These are phyloP conservation scores for Unio pictorum DNA, from an alignment of 2,888 invertebrate genomes.

Conservation along the genomic window DNA sequence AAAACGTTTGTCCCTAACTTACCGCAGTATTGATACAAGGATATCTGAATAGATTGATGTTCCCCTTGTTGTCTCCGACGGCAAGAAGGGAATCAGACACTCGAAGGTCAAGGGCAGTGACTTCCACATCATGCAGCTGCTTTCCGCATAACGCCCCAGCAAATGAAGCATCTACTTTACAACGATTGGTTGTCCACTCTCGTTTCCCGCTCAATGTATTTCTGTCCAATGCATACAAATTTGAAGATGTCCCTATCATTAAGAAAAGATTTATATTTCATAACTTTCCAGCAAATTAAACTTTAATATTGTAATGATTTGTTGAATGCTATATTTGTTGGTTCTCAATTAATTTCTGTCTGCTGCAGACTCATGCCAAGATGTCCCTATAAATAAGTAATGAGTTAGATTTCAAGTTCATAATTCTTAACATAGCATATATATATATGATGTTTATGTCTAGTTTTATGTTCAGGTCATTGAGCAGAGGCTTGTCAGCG, in stretches of 20 bases:
- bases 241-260: constrained; percentile 39
- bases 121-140: constrained; percentile 42
- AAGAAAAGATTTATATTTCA: neutral
- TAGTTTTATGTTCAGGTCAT: no score
- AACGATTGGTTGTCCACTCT: constrained; percentile 37
- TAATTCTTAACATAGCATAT: no score
- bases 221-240: constrained; percentile 11
- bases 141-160: constrained; percentile 59
- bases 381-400: no score
- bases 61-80: constrained; percentile 59
- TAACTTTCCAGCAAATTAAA: neutral
- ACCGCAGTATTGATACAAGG: constrained; percentile 61
- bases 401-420: no score
- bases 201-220: constrained; percentile 9
- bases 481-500: no score
- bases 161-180: constrained; percentile 34
- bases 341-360: no score
- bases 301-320: neutral
- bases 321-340: no score
- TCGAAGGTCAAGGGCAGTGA: constrained; percentile 50
- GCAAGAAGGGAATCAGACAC: constrained; percentile 48
- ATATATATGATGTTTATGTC: no score
- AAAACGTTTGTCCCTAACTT: constrained; percentile 15
- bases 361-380: no score
- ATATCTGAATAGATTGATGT: constrained; percentile 58